phyloP scores from a whole-genome alignment of 2,797 vertebrate genomes.

The Argya squamiceps region DNA sequence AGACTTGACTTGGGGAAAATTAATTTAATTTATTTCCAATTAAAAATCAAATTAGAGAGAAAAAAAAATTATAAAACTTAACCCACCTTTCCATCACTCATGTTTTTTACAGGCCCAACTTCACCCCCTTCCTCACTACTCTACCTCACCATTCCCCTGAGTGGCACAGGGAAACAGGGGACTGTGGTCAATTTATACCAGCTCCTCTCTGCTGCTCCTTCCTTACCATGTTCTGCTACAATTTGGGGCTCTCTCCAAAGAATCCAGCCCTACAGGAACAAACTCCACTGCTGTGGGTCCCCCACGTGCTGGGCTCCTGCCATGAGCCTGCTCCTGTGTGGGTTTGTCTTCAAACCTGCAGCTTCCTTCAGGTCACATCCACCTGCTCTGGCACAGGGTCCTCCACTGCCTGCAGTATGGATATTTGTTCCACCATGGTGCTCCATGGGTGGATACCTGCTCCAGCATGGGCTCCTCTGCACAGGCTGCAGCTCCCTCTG shows the following conservation, averaged over 20 bases:
- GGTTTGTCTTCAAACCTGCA: neutral
- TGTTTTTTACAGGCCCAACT: neutral
- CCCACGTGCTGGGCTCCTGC: neutral
- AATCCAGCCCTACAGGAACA: neutral
- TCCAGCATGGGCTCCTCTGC: neutral
- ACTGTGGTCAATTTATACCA: neutral
- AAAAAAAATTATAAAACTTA: neutral
- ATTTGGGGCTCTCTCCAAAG: too few relatives aligned
- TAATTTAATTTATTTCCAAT: neutral
- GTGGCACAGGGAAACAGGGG: rapidly evolving
- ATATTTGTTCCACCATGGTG: neutral
- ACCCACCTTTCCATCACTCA: neutral
- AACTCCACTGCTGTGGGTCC: rapidly evolving
- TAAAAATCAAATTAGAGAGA: neutral
- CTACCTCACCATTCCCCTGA: neutral
- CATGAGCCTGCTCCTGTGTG: neutral
- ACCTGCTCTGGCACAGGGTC: neutral
- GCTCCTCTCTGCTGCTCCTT: neutral
- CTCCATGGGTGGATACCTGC: neutral
- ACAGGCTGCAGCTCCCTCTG: neutral
- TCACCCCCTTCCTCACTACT: neutral
- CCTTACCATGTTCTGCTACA: neutral
- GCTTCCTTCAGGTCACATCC: neutral
- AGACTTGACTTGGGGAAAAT: neutral
- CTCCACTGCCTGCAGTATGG: neutral